Evolutionary conservation across 2,888 invertebrate genomes (phyloP), one percentile per base, ranked within the genome.

Genomic region (Urechis unicinctus): DNA sequence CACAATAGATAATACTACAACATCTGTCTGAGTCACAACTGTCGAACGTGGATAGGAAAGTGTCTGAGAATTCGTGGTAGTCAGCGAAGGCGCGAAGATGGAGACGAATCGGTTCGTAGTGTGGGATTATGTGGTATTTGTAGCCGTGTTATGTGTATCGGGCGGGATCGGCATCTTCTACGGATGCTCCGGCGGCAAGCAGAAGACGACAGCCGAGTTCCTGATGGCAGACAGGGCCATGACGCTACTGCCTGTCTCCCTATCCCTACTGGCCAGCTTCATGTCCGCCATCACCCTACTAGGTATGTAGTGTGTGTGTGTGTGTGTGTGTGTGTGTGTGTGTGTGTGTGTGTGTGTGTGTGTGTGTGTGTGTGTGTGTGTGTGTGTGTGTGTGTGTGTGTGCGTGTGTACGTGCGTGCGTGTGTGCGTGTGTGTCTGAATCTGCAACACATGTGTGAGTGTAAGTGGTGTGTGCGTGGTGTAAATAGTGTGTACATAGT

Each of bases 221-320:
- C 61, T 71, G 48, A 53, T 74, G 58, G 76, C 75, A 1, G 71
- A 73, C 3, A 68, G 72, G 4, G 66, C 69, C 52, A 76, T 77
- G 77, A 65, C 64, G 41, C 65, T 72, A 0, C 24, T 62, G 1
- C 77, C 77, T 0, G 74, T 75, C 21, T 64, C 73, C 0, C 60
- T 76, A 59, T 76, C 75, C n/a, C 62, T 77, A 45, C 63, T 77
- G 43, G 77, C 75, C 26, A 73, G 71, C 59, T 77, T 77, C 61
- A 77, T 77, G 75, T 74, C 74, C 26, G 77, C 75, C 55, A 73
- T 77, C 29, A 75, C 77, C 5, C 56, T 77, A 46, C 68, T 76
- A 9, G 62, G n/a, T n/a, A n/a, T n/a, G n/a, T n/a, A n/a, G n/a
- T n/a, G n/a, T n/a, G n/a, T n/a, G n/a, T n/a, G n/a, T n/a, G n/a